Base-by-base conservation (phyloP, 2,888 invertebrate genomes). In the Sphaeridia pumilis region DNA sequence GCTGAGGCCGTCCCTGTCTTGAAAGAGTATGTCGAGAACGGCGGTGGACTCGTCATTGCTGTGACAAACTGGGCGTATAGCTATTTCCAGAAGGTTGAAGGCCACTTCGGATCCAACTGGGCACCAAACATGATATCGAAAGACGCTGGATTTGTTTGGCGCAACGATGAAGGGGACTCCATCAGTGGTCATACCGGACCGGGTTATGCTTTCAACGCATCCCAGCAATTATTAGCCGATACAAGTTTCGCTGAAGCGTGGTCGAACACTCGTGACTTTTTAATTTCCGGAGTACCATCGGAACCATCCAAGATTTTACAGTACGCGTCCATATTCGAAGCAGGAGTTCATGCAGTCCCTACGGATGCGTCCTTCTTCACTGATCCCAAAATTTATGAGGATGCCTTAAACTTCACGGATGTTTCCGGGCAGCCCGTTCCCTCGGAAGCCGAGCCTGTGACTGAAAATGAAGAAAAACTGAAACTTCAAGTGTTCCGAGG, bases 401-500 rank as follows among this genome's bases (percentile, higher is more conserved):
- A 50, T 34, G 42, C 42, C 10, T 24, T 17, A 7, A 50, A 50
- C 27, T 44, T 42, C 10, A 50, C 50, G 2, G n/a, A 21, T 7
- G 27, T 17, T 5, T 25, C 22, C 1, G 44, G 50, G n/a, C 50
- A 50, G 26, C 50, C 50, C 3, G 17, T 35, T 2, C 44, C 50
- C 4, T n/a, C 50, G 4, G 4, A 22, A 43, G 24, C 5, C 4
- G 25, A 41, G 22, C 50, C 50, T 1, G 44, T 50, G 14, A 34
- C 7, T 4, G 34, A 44, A 7, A 34, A 14, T 2, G 17, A 10
- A 21, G 35, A 50, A 5, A 50, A 50, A 34, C 44, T 50, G 17
- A 17, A 43, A 21, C 44, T 50, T n/a, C 50, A 50, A 35, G 21
- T 50, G n/a, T 50, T 31, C 26, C 28, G 35, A 22, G 50, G 31